Base-by-base conservation (phyloP, 1,140 invertebrate genomes). In the Conus betulinus region DNA sequence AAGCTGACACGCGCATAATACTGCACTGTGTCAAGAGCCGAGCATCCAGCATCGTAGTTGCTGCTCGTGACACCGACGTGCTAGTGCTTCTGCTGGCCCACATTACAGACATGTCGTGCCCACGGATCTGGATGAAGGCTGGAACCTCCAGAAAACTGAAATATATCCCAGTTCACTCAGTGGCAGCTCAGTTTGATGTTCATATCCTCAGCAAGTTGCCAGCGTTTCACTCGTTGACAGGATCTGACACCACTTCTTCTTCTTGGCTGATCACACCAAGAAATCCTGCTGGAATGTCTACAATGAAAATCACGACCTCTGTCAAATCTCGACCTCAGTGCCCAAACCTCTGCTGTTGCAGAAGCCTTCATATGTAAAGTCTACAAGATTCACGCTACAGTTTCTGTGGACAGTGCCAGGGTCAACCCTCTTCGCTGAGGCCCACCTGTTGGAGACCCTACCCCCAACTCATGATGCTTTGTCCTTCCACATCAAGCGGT, bases 391-490 rank as follows among this genome's bases (percentile, higher is more conserved):
- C n/a, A n/a, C n/a, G n/a, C n/a, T n/a, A n/a, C n/a, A n/a, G n/a
- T n/a, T n/a, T n/a, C n/a, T n/a, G n/a, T n/a, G n/a, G n/a, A n/a
- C n/a, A n/a, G n/a, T n/a, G n/a, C n/a, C n/a, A n/a, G n/a, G n/a
- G n/a, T n/a, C n/a, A n/a, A n/a, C n/a, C n/a, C n/a, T n/a, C n/a
- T n/a, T n/a, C n/a, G n/a, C n/a, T n/a, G n/a, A n/a, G n/a, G n/a
- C n/a, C n/a, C n/a, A n/a, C n/a, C 67, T 71, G 67, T 71, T 71
- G 67, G 67, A 71, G 67, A 71, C 67, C 17, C 67, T 71, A 71
- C 67, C 67, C 67, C 67, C 67, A 71, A 71, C 67, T 71, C 67
- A 71, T 71, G 67, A 71, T 71, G 67, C 67, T 71, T 71, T 71
- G 67, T 71, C 67, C 67, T 71, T 71, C 67, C 67, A 71, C 67